Conservation (phyloP, 1,140 invertebrate genomes). For the Papilio aristodemus region DNA sequence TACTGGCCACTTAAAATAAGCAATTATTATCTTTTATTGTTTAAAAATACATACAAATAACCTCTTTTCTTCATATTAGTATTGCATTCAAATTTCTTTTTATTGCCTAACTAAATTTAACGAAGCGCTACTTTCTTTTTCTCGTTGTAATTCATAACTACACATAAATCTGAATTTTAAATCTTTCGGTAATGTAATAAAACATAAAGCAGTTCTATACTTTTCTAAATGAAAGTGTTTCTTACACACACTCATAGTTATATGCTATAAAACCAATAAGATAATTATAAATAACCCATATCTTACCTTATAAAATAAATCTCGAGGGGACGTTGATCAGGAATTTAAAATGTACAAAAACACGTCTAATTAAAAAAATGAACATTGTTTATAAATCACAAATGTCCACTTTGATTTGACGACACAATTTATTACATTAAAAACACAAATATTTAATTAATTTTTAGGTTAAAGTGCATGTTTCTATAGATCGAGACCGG, state of each 20-base stretch:
- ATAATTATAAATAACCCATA: not conserved
- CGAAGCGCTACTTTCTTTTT: constrained; percentile 20
- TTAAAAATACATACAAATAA: constrained; percentile 5
- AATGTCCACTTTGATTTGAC: constrained; percentile 15
- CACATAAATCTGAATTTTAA: constrained; percentile 19
- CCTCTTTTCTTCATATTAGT: not conserved
- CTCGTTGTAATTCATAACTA: constrained; percentile 2
- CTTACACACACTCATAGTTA: not conserved
- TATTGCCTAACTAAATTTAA: constrained; percentile 15
- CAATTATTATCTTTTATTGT: not conserved
- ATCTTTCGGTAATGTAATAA: constrained; percentile 13
- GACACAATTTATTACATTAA: not conserved
- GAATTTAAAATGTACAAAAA: not conserved
- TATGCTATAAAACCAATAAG: no score
- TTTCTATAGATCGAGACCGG: not conserved
- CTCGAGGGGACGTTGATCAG: not conserved
- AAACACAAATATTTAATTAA: constrained; percentile 6
- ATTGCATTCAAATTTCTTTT: constrained; percentile 10
- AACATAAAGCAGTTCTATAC: constrained; percentile 2
- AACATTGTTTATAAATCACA: constrained; percentile 18
- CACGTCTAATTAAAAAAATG: not conserved
- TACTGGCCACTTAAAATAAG: not conserved
- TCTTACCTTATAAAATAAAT: constrained; percentile 4
- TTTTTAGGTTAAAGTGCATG: no score
- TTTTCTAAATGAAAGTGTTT: constrained; percentile 17